Conservation (phyloP, 2,888 invertebrate genomes). For the Eristalinus aeneus region DNA sequence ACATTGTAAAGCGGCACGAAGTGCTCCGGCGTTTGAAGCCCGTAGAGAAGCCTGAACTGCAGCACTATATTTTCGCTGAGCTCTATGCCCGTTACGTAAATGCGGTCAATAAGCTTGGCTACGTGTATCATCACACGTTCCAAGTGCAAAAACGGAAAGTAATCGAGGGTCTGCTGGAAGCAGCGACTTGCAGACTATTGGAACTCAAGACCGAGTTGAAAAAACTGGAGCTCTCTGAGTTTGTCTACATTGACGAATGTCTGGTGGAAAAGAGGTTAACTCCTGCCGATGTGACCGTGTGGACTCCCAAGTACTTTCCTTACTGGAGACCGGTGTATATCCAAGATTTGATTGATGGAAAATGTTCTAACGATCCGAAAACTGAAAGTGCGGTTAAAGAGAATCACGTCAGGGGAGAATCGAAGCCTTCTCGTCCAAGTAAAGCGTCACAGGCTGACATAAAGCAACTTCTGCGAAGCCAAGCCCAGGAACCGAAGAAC, state of each 20-base stretch:
- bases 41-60: slow-evolving; percentile 72
- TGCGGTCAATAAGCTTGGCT: slow-evolving; percentile 77
- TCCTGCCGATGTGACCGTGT: slow-evolving; percentile 83
- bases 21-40: slow-evolving; percentile 75
- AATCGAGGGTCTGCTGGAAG: slow-evolving; percentile 74
- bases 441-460: neutral
- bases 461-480: neutral
- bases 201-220: slow-evolving; percentile 83
- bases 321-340: slow-evolving; percentile 79
- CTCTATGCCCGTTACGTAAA: slow-evolving; percentile 77
- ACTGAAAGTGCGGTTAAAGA: slow-evolving; percentile 71
- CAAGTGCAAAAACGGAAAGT: slow-evolving; percentile 79
- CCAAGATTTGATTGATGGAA: slow-evolving; percentile 75
- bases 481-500: neutral
- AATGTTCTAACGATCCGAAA: slow-evolving; percentile 47
- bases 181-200: slow-evolving; percentile 80
- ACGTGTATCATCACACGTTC: slow-evolving; percentile 77
- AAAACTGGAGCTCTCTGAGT: slow-evolving; percentile 82
- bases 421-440: neutral
- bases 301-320: slow-evolving; percentile 82
- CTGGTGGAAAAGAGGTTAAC: slow-evolving; percentile 85
- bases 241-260: slow-evolving; percentile 86
- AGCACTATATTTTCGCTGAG: slow-evolving; percentile 77
- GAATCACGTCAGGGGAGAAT: slow-evolving; percentile 54
- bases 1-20: slow-evolving; percentile 79